Evolutionary conservation across 2,113 vertebrate species (phyloP), one percentile per base, ranked within the genome.

Genomic region (Nesoenas mayeri): DNA sequence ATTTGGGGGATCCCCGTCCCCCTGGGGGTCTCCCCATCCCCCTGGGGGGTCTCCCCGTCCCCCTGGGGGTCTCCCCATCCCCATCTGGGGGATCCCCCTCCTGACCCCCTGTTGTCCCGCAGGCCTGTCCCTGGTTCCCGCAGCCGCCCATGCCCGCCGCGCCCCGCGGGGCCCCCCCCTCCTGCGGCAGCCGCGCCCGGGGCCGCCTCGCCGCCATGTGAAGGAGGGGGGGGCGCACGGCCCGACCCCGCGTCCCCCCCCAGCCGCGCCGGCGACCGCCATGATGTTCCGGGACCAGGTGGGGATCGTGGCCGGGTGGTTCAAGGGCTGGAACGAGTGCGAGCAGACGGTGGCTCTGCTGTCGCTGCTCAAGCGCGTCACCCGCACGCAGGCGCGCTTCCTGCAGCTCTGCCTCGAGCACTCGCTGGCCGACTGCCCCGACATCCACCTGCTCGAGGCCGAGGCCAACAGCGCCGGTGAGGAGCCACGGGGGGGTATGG

Each of bases 281-380:
- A 99, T 99, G 99, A 99, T 99, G 99, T 99, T 99, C 99, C 98
- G 99, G 97, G 99, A 99, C 98, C 99, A 99, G 97, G 99, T 99
- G 96, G 98, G 99, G 97, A 98, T 99, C 95, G 98, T 99, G 67
- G 98, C 99, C 80, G 99, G 99, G 96, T 99, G 99, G 99, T 99
- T 99, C 96, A 99, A 99, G 96, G 98, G 98, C 97, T 99, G 99
- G 99, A 99, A 99, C 91, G 99, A 99, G 97, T 99, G 99, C 88
- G 99, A 99, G 96, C 99, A 99, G 98, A 99, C 99, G 17, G 99
- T 99, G 97, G 99, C 99, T 62, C 98, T 99, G 89, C 97, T 99
- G 74, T 99, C 99, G 11, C 98, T 99, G 94, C 97, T 99, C 96
- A 99, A 99, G 98, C 98, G 98, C 83, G 98, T 98, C 79, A 99